phyloP scores from a whole-genome alignment of 1,140 invertebrate genomes.

The Diachasmimorpha longicaudata region DNA sequence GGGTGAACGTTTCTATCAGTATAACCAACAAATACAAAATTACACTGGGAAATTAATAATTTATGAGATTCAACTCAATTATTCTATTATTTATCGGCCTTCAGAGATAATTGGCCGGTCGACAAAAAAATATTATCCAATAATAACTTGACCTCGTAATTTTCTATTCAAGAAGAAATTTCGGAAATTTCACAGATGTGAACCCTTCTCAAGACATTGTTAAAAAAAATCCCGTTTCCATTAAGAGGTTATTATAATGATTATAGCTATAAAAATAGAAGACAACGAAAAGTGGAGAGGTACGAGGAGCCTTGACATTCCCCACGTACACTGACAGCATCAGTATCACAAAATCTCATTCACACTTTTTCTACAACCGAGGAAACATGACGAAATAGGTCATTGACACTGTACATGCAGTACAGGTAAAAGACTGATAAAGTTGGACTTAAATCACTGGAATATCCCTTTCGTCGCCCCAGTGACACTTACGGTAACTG shows the following conservation, averaged over 20 bases:
- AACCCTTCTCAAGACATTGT: background rate
- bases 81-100: background rate
- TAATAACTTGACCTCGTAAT: background rate
- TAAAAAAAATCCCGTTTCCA: background rate
- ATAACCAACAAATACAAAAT: background rate
- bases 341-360: too few relatives aligned
- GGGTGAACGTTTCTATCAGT: background rate
- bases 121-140: background rate
- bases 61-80: background rate
- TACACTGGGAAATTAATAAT: background rate
- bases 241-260: too few relatives aligned
- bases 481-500: background rate
- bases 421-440: background rate
- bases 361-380: too few relatives aligned
- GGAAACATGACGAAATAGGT: background rate
- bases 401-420: slow-evolving; percentile 17
- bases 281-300: too few relatives aligned
- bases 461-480: slow-evolving; percentile 10
- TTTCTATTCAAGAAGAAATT: background rate
- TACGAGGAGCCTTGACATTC: too few relatives aligned
- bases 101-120: background rate
- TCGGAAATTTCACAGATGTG: background rate
- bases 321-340: too few relatives aligned
- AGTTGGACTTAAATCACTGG: background rate
- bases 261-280: too few relatives aligned